phyloP scores from a whole-genome alignment of 2,888 invertebrate species.

The Drosophila rellima region DNA sequence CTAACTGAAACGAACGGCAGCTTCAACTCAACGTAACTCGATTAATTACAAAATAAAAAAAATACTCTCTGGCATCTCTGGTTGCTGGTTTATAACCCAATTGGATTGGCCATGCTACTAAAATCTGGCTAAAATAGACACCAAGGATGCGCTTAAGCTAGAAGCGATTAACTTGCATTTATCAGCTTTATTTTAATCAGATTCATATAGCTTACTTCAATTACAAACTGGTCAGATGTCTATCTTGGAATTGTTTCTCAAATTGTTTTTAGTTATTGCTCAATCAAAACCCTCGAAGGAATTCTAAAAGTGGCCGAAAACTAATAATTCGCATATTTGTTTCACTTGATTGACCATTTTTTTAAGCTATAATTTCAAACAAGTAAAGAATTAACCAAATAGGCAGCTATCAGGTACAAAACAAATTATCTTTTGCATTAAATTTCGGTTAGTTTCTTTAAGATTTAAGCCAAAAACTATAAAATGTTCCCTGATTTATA shows the following conservation, averaged over 20 bases:
- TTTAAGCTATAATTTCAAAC: no score
- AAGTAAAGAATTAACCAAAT: no score
- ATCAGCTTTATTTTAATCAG: conserved; percentile 16
- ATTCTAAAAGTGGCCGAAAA: no score
- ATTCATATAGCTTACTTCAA: background rate
- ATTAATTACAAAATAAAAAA: conserved; percentile 62
- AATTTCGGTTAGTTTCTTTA: no score
- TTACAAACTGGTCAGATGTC: background rate
- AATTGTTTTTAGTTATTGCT: no score
- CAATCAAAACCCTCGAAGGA: no score
- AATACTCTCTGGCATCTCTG: conserved; percentile 16
- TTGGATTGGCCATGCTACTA: conserved; percentile 18
- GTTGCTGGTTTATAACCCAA: conserved; percentile 26
- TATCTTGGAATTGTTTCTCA: background rate
- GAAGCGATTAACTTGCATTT: conserved; percentile 6
- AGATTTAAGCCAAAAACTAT: no score
- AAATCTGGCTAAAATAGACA: conserved; percentile 23
- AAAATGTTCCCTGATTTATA: no score
- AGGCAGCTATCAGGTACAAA: no score
- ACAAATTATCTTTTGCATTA: no score
- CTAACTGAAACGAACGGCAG: conserved; percentile 9
- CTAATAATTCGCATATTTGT: no score
- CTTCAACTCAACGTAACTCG: conserved; percentile 47
- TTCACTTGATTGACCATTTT: no score
- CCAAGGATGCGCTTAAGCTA: conserved; percentile 4